These are phyloP conservation scores for Parnassius glacialis DNA, from an alignment of 2,888 invertebrate species.

Conservation along the genomic window DNA sequence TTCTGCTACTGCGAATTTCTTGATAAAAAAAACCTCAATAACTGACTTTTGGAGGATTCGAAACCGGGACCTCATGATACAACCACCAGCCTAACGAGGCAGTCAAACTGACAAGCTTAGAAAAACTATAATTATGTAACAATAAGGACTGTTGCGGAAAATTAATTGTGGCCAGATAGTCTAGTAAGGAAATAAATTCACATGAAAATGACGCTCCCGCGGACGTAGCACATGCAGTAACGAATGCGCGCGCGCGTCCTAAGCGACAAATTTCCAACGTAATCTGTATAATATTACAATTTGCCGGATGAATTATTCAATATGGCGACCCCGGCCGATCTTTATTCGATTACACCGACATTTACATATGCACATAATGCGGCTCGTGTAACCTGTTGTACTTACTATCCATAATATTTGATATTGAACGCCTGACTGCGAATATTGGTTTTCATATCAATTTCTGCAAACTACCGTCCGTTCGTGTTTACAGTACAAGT, in stretches of 20 bases:
- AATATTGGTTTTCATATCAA: conserved; percentile 3
- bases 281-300: conserved; percentile 74
- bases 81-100: no score
- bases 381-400: conserved; percentile 30
- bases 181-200: conserved; percentile 32
- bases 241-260: conserved; percentile 41
- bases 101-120: neutral
- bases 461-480: conserved; percentile 5
- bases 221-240: conserved; percentile 34
- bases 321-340: conserved; percentile 50
- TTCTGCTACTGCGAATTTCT: no score
- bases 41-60: no score
- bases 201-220: conserved; percentile 26
- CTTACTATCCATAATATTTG: conserved; percentile 26
- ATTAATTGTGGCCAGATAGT: conserved; percentile 16
- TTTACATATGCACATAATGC: conserved; percentile 40
- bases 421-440: conserved; percentile 5
- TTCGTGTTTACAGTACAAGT: no score
- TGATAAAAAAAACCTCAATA: no score
- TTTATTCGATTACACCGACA: conserved; percentile 59
- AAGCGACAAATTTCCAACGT: conserved; percentile 66
- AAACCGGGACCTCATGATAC: no score
- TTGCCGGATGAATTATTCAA: conserved; percentile 74
- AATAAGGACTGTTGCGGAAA: conserved; percentile 4
- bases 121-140: neutral